These are phyloP conservation scores for Nipponia nippon DNA, from an alignment of 2,113 vertebrate species.

Conservation along the genomic window DNA sequence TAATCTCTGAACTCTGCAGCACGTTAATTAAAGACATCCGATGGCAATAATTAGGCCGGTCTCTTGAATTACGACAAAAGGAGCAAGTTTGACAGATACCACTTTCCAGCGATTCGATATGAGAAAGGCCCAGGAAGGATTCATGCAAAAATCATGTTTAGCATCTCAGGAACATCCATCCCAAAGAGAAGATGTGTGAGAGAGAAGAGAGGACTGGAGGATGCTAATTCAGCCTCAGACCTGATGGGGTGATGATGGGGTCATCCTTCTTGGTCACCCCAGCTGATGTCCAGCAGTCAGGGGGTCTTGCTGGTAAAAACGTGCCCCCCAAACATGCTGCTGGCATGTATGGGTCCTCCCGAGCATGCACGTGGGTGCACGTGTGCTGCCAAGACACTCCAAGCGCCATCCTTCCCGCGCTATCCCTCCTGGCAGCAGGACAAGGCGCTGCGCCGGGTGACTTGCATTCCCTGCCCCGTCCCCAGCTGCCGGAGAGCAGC, in stretches of 20 bases:
- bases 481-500: neutral
- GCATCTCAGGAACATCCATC: neutral
- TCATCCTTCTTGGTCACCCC: rapidly evolving
- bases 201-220: neutral
- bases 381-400: neutral
- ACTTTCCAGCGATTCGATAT: neutral
- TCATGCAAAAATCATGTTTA: neutral
- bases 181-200: neutral
- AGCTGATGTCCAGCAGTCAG: neutral
- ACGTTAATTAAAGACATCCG: neutral
- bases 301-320: rapidly evolving
- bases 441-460: rapidly evolving
- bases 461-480: neutral
- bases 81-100: neutral
- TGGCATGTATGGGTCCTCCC: rapidly evolving
- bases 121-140: neutral
- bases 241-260: neutral
- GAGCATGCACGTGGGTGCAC: rapidly evolving
- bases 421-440: neutral
- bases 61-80: neutral
- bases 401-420: neutral
- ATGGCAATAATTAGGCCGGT: neutral
- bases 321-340: rapidly evolving
- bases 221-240: neutral
- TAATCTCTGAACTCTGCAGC: neutral